Evolutionary conservation across 2,888 invertebrate genomes (phyloP).

Genomic region (Celastrina argiolus): DNA sequence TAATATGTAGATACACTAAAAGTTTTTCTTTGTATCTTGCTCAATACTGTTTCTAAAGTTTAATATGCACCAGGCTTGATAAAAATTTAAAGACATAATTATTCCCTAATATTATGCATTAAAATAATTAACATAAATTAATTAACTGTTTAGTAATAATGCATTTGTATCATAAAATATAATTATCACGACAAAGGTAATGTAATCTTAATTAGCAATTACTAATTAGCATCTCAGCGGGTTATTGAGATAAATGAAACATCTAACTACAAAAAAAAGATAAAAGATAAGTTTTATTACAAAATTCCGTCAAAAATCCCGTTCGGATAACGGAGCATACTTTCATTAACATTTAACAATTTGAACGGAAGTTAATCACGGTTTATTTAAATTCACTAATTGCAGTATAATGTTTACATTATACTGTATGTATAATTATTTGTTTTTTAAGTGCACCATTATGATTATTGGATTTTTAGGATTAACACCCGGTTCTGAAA

Average conservation of each 20-base stretch:
- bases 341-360: conserved; percentile 14
- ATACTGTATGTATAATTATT: too few relatives aligned
- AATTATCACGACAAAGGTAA: conserved; percentile 8
- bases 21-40: too few relatives aligned
- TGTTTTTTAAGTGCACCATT: neutral
- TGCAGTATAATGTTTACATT: conserved; percentile 23
- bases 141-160: neutral
- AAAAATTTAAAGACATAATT: neutral
- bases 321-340: conserved; percentile 4
- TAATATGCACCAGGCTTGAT: neutral
- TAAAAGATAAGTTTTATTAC: conserved; percentile 10
- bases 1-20: too few relatives aligned
- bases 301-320: conserved; percentile 15
- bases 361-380: conserved; percentile 2
- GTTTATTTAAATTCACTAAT: neutral
- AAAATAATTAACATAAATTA: neutral
- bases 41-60: too few relatives aligned
- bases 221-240: conserved; percentile 1
- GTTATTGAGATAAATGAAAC: neutral
- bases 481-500: too few relatives aligned
- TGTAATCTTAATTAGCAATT: conserved; percentile 2
- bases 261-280: neutral
- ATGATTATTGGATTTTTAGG: neutral
- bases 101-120: neutral
- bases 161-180: conserved; percentile 21